Base-by-base conservation (phyloP, 2,888 invertebrate genomes). In the Eumerus sabulonum region DNA sequence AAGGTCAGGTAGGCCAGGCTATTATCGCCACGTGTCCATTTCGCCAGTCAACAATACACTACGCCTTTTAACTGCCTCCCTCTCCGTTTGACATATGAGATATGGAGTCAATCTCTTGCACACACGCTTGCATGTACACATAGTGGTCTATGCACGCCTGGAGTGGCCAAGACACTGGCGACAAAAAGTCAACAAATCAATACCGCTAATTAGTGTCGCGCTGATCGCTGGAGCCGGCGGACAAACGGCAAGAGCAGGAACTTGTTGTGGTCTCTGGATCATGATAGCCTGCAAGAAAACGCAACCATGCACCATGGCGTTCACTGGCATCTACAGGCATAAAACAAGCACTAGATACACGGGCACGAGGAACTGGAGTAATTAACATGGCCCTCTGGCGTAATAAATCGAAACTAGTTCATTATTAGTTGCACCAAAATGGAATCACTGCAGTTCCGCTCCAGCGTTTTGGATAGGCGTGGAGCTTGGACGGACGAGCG, bases 401-500 rank as follows among this genome's bases (percentile, higher is more conserved):
- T 67, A 72, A 62, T 72, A 67, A 77, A 62, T 77, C 72, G 66
- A 77, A 77, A 77, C 76, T 77, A 77, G 72, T 77, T 77, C 76
- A 72, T 72, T 77, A 66, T 76, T 50, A 14, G 56, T 54, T 72
- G 66, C 36, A 27, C 63, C 59, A 76, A 76, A 76, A 71, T 60
- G 48, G 54, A 70, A 68, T 45, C 40, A 36, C 67, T 27, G 57
- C 47, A 57, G 18, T 47, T 44, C 35, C 27, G 36, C 13, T 2
- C 2, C 27, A 7, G 27, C 27, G 7, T 7, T 7, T 27, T 7
- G 27, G 27, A 47, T 48, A 19, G 35, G 14, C 14, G 19, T 12
- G 35, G 13, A 11, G n/a, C n/a, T n/a, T 44, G 35, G 4, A 44
- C 14, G 40, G 63, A 11, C 17, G 19, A 38, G 19, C n/a, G 40